Conservation (phyloP, 2,797 vertebrate species). For the Thripadectes ignobilis region DNA sequence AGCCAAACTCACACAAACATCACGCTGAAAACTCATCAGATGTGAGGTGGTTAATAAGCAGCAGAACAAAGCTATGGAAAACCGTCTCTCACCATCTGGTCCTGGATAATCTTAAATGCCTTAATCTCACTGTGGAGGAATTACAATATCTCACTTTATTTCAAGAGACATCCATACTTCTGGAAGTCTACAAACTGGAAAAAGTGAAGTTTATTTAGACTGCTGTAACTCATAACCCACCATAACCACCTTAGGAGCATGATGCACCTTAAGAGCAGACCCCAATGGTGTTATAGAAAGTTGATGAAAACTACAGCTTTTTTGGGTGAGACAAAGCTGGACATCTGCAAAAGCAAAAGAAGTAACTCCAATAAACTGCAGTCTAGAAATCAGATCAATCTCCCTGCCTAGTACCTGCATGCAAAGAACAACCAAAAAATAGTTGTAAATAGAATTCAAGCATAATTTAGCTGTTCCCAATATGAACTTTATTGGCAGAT, state of each 20-base stretch:
- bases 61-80: constrained; percentile 17
- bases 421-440: neutral
- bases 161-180: constrained; percentile 50
- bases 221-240: neutral
- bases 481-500: neutral
- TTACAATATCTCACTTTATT: constrained; percentile 32
- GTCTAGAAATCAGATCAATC: neutral
- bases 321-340: neutral
- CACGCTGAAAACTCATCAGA: constrained; percentile 9
- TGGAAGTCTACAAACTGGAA: constrained; percentile 46
- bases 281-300: neutral
- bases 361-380: neutral
- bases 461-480: neutral
- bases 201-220: constrained; percentile 3
- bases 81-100: constrained; percentile 51
- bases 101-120: constrained; percentile 13
- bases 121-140: constrained; percentile 42
- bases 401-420: neutral
- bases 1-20: constrained; percentile 19
- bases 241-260: neutral
- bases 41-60: neutral
- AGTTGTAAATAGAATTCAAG: neutral
- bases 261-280: neutral
- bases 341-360: neutral
- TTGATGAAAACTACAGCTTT: neutral